Evolutionary conservation across 2,888 invertebrate genomes (phyloP), one percentile per base, ranked within the genome.

Genomic region (Cheilosia urbana): DNA sequence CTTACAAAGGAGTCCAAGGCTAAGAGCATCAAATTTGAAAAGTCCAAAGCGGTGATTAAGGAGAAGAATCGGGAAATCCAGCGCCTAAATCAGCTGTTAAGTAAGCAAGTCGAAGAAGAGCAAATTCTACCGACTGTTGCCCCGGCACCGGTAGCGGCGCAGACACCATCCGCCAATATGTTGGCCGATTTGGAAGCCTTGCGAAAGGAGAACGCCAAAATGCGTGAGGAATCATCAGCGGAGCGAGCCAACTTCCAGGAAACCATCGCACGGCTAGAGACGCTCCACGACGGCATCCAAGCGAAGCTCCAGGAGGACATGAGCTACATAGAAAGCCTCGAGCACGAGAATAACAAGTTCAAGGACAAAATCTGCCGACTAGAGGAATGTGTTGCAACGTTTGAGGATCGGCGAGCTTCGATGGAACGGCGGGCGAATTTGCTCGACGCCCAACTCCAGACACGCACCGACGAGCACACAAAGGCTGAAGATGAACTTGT

Each of bases 291-390:
- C 80, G 91, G 91, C 72, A 91, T 91, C 11, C 91, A 95, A 83
- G 95, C 95, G 2, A 96, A 96, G 91, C 91, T 96, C 13, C 95
- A 95, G 90, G 96, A 96, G 90, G 93, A 95, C 82, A 95, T 96
- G 89, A 93, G 95, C 60, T 95, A 95, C 84, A 95, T 96, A 72
- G 96, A 96, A 91, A 95, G 94, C 47, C 92, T 96, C 77, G 95
- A 96, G 90, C 91, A 93, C 34, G 96, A 96, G 89, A 93, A 95
- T 63, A 92, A 91, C 2, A 94, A 94, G 88, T 94, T 95, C 72
- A 95, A 95, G 88, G 94, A 93, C 7, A 94, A 95, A 88, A 94
- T 95, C 47, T 93, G 93, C 40, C 94, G 94, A 42, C 93, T 96
- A 45, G 95, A 96, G 89, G 95, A 96, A 89, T 94, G 94, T 85